Conservation (phyloP, 2,888 invertebrate genomes). For the Lasioglossum marginatum region DNA sequence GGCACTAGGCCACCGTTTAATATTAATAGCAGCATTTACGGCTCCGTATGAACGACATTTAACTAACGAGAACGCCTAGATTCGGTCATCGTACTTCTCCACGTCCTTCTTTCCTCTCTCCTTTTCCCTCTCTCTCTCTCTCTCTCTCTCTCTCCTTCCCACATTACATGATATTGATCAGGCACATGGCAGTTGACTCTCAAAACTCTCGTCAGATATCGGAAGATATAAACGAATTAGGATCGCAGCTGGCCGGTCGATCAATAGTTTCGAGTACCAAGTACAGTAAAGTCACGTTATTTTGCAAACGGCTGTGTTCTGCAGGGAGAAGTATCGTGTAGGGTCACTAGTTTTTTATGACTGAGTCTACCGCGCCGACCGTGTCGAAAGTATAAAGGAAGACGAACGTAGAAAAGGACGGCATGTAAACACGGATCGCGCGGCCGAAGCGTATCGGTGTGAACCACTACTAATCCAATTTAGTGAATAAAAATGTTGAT, state of each 20-base stretch:
- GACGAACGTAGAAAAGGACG: too few species aligned
- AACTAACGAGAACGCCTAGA: conserved; percentile 68
- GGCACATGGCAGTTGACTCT: background rate
- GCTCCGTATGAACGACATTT: conserved; percentile 67
- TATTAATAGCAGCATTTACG: conserved; percentile 79
- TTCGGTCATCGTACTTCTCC: conserved; percentile 42
- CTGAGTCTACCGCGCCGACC: too few species aligned
- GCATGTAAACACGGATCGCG: too few species aligned
- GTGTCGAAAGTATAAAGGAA: too few species aligned
- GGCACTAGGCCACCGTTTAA: conserved; percentile 68
- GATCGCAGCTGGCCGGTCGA: background rate
- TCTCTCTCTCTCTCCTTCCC: background rate
- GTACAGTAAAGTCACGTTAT: too few species aligned
- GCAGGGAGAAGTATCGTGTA: too few species aligned
- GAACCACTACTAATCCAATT: too few species aligned
- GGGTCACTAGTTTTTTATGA: too few species aligned
- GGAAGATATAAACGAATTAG: background rate
- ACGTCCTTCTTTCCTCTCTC: background rate
- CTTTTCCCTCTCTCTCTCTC: background rate
- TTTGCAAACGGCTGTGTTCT: too few species aligned
- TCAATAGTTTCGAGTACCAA: background rate
- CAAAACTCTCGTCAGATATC: background rate
- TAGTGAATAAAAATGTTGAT: too few species aligned
- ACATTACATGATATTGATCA: conserved; percentile 2
- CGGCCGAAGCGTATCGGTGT: too few species aligned